A percentile compares a stretch with the other conserved stretches of the same genome.
Evolutionary conservation across 2,797 vertebrate species (phyloP).

Genomic region (Triplophysa yarkandensis): DNA sequence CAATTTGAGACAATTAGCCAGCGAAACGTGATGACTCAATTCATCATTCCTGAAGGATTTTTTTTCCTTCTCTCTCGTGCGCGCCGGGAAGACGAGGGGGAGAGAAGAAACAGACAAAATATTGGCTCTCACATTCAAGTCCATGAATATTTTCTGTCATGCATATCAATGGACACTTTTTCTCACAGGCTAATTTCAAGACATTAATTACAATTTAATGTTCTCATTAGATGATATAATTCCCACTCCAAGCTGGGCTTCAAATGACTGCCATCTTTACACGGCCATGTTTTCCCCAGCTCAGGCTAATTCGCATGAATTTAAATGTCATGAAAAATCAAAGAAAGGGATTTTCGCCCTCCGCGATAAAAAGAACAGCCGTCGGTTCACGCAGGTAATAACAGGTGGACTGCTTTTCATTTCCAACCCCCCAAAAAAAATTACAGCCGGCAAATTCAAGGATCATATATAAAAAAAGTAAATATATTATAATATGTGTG

Average conservation of each 20-base stretch:
- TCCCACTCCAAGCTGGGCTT: slow-evolving; percentile 51
- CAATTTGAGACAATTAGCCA: slow-evolving; percentile 76
- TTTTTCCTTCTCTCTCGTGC: slow-evolving; percentile 34
- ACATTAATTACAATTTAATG: slow-evolving; percentile 67
- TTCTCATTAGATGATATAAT: slow-evolving; percentile 63
- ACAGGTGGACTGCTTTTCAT: slow-evolving; percentile 43
- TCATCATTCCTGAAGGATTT: slow-evolving; percentile 67
- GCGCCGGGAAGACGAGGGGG: slow-evolving; percentile 38
- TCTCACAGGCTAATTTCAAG: slow-evolving; percentile 68
- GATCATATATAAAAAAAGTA: background rate
- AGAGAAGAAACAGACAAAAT: slow-evolving; percentile 62
- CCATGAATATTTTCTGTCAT: slow-evolving; percentile 61
- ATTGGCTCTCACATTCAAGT: slow-evolving; percentile 67
- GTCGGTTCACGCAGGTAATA: slow-evolving; percentile 42
- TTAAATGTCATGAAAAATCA: slow-evolving; percentile 60
- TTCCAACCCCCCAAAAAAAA: slow-evolving; percentile 39
- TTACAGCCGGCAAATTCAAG: slow-evolving; percentile 20
- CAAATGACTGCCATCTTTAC: slow-evolving; percentile 56
- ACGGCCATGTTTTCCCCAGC: slow-evolving; percentile 45
- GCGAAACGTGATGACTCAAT: slow-evolving; percentile 63
- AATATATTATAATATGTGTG: background rate
- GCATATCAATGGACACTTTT: slow-evolving; percentile 70
- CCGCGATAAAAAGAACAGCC: slow-evolving; percentile 50
- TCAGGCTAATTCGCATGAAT: slow-evolving; percentile 59
- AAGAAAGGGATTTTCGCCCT: slow-evolving; percentile 49